Evolutionary conservation across 1,140 invertebrate species (phyloP).

Genomic region (Goniozus legneri): DNA sequence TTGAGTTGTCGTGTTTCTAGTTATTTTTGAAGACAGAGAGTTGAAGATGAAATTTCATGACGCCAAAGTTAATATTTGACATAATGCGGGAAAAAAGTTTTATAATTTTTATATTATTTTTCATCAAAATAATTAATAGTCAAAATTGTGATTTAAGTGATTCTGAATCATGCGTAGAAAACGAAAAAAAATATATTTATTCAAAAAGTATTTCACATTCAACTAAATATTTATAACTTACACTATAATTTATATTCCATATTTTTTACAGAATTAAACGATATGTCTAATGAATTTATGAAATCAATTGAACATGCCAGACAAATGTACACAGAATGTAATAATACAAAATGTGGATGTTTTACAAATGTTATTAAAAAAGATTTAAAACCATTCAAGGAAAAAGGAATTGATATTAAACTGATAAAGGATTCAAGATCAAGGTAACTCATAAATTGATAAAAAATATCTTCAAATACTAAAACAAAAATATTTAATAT

Average conservation of each 20-base stretch:
- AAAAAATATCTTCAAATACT: constrained; percentile 5
- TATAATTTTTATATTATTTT: too few species aligned
- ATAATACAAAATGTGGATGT: constrained; percentile 59
- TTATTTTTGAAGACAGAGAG: too few species aligned
- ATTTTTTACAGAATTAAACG: constrained; percentile 21
- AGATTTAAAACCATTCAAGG: constrained; percentile 69
- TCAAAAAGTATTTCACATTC: too few species aligned
- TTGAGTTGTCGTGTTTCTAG: too few species aligned
- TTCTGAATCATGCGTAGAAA: too few species aligned
- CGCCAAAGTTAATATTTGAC: too few species aligned
- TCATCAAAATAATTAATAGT: too few species aligned
- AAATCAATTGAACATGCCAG: constrained; percentile 32
- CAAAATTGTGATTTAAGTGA: too few species aligned
- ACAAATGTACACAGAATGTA: constrained; percentile 29
- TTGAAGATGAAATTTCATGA: too few species aligned
- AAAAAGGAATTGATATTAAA: constrained; percentile 65
- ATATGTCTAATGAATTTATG: constrained; percentile 33
- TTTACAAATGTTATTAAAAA: constrained; percentile 62
- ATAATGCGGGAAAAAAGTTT: too few species aligned
- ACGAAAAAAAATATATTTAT: too few species aligned
- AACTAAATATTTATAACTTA: too few species aligned
- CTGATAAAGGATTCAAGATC: constrained; percentile 59
- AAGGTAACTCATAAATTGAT: constrained; percentile 50
- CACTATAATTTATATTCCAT: neutral
- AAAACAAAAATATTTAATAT: constrained; percentile 2